These are phyloP conservation scores for Eupeodes corollae DNA, from an alignment of 1,140 invertebrate species.

Conservation along the genomic window DNA sequence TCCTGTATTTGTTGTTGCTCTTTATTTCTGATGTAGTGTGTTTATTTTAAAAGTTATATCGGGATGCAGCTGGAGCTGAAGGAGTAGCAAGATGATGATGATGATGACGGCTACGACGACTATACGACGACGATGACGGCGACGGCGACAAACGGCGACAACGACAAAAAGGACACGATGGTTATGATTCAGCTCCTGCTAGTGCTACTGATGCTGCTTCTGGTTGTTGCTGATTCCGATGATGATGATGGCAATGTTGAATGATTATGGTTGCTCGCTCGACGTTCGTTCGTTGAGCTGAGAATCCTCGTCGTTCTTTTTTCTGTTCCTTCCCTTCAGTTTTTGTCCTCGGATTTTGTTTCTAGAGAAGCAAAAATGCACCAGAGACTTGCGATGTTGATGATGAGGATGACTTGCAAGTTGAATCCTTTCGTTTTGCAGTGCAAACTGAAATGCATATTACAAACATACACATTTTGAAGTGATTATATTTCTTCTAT, in stretches of 20 bases:
- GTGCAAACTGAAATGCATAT: constrained; percentile 9
- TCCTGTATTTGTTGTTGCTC: too few species aligned
- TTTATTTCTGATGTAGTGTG: too few species aligned
- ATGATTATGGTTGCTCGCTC: constrained; percentile 4
- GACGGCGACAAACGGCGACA: constrained; percentile 5
- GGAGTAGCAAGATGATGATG: too few species aligned
- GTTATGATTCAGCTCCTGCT: too few species aligned
- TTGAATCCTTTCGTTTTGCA: constrained; percentile 10
- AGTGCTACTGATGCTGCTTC: not conserved
- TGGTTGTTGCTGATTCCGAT: constrained; percentile 1
- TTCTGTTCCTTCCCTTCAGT: not conserved
- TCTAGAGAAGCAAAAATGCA: too few species aligned
- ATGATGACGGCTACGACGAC: not conserved
- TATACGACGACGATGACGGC: not conserved
- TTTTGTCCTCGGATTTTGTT: too few species aligned
- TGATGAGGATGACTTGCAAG: not conserved
- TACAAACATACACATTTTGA: constrained; percentile 12
- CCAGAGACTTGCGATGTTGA: too few species aligned
- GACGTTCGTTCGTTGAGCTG: too few species aligned
- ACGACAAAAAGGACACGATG: not conserved
- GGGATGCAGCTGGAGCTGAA: too few species aligned
- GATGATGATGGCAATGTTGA: not conserved
- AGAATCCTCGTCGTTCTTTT: constrained; percentile 6
- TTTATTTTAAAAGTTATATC: too few species aligned
- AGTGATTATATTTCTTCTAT: too few species aligned